Conservation (phyloP, 2,113 vertebrate genomes). For the Pavo muticus region DNA sequence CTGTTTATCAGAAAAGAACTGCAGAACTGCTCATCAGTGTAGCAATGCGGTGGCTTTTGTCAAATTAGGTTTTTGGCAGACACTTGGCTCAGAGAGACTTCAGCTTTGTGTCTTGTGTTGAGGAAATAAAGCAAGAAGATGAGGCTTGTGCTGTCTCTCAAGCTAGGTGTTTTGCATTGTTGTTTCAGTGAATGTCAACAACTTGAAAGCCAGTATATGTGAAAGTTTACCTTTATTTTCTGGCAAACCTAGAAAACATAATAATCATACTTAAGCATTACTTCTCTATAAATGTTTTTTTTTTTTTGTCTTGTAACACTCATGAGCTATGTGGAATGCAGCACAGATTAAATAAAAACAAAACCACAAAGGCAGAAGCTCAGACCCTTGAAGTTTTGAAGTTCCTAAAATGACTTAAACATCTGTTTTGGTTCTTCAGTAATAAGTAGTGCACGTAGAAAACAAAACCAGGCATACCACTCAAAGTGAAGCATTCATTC, state of each 20-base stretch:
- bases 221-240: background rate
- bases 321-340: background rate
- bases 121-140: background rate
- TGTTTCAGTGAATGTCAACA: fast-evolving
- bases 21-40: background rate
- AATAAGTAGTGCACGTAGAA: background rate
- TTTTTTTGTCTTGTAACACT: background rate
- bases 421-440: background rate
- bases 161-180: background rate
- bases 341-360: background rate
- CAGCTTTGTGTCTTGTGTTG: background rate
- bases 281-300: background rate
- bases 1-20: background rate
- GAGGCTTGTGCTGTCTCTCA: background rate
- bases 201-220: background rate
- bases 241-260: background rate
- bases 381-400: background rate
- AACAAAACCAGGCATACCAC: background rate
- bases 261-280: background rate
- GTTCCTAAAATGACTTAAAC: background rate
- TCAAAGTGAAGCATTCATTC: background rate
- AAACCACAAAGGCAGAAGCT: background rate
- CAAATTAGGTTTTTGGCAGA: background rate
- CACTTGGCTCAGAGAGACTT: background rate
- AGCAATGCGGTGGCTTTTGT: background rate